Evolutionary conservation across 2,113 vertebrate genomes (phyloP).

Genomic region (Dinomys branickii): DNA sequence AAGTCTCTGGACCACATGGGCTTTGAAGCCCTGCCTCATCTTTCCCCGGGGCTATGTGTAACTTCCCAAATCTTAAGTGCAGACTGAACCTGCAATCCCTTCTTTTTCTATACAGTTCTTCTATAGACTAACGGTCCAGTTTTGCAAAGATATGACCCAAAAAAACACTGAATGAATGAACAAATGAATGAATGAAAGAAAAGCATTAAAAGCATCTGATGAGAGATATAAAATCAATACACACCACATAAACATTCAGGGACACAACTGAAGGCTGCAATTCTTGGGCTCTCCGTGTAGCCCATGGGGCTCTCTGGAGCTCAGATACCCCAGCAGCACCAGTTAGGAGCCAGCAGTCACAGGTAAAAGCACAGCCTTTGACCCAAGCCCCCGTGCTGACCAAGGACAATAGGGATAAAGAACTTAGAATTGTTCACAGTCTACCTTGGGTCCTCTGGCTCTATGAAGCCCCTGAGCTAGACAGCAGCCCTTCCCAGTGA

Average conservation of each 20-base stretch:
- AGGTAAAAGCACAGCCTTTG: neutral
- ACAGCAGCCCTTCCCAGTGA: neutral
- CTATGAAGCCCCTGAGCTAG: rapidly evolving
- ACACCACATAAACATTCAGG: neutral
- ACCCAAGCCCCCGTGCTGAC: neutral
- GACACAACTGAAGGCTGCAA: neutral
- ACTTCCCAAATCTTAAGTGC: neutral
- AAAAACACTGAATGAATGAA: neutral
- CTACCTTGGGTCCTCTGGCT: neutral
- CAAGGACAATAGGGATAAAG: neutral
- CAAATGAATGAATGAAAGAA: too few relatives aligned
- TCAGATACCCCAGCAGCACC: neutral
- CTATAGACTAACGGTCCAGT: neutral
- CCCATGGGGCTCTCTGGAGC: neutral
- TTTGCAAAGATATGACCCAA: neutral
- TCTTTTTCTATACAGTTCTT: neutral
- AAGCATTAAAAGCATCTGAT: neutral
- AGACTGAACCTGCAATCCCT: neutral
- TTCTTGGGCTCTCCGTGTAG: neutral
- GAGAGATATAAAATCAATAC: neutral
- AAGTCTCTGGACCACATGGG: neutral
- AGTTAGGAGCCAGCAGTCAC: neutral
- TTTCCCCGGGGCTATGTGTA: neutral
- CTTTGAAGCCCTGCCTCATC: neutral
- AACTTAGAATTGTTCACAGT: neutral